A percentile compares a stretch with the other conserved stretches of the same genome.
phyloP scores from a whole-genome alignment of 1,140 invertebrate species.

The Zaprionus davidi region DNA sequence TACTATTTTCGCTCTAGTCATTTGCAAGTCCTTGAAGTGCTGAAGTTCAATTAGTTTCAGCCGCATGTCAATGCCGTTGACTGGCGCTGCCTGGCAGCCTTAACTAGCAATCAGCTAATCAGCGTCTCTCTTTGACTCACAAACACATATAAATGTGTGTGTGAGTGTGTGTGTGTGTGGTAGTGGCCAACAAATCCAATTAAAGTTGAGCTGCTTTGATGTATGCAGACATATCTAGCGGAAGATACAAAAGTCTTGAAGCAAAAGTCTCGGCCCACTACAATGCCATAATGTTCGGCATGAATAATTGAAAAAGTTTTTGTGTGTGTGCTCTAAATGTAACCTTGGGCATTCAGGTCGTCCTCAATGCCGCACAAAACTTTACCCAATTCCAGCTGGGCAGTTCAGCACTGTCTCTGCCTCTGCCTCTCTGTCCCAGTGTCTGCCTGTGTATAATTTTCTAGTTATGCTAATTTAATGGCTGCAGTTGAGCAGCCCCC shows the following conservation, averaged over 20 bases:
- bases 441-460: slow-evolving; percentile 68
- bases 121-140: slow-evolving; percentile 42
- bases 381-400: slow-evolving; percentile 33
- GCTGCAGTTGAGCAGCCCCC: slow-evolving; percentile 55
- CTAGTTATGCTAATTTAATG: slow-evolving; percentile 81
- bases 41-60: slow-evolving; percentile 79
- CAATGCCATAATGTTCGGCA: slow-evolving; percentile 73
- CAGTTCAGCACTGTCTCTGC: background rate
- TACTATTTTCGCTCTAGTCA: slow-evolving; percentile 80
- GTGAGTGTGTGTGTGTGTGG: slow-evolving; percentile 16
- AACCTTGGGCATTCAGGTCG: slow-evolving; percentile 63
- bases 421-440: no score
- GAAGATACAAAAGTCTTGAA: slow-evolving; percentile 53
- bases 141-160: slow-evolving; percentile 14
- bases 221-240: slow-evolving; percentile 59
- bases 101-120: slow-evolving; percentile 71
- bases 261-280: slow-evolving; percentile 47
- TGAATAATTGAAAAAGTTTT: slow-evolving; percentile 83
- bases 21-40: slow-evolving; percentile 79
- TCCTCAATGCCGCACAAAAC: slow-evolving; percentile 33
- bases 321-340: slow-evolving; percentile 52
- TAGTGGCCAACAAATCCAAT: slow-evolving; percentile 70
- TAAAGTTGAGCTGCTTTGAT: slow-evolving; percentile 80
- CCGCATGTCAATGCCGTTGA: slow-evolving; percentile 71
- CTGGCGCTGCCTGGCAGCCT: slow-evolving; percentile 37